Conservation (phyloP, 64 coral and sea anemone genomes). For the Dendrophyllia cribrosa region DNA sequence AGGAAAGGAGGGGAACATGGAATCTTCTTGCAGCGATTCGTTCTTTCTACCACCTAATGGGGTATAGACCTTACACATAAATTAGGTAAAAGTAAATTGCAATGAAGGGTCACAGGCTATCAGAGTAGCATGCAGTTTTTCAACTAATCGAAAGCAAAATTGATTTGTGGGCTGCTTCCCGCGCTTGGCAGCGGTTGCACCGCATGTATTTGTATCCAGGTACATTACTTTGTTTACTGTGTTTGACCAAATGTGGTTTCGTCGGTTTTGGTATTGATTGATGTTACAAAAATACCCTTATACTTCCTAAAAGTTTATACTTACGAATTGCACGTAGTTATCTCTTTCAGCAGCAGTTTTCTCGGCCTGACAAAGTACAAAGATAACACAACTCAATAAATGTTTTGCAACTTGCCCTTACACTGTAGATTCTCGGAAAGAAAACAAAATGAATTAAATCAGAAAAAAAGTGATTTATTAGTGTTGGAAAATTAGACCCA, state of each 20-base stretch:
- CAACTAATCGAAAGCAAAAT: background rate
- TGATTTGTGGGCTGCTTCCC: background rate
- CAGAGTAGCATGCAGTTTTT: too few relatives aligned
- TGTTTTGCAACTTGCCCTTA: too few relatives aligned
- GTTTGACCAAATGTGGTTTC: too few relatives aligned
- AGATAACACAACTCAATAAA: background rate
- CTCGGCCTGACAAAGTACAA: conserved; percentile 72
- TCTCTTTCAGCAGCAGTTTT: conserved; percentile 95
- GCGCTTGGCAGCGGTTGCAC: background rate
- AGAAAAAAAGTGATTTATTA: background rate
- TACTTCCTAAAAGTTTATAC: background rate
- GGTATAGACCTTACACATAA: background rate
- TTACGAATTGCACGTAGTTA: conserved; percentile 88
- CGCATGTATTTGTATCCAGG: too few relatives aligned
- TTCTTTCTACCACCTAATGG: too few relatives aligned
- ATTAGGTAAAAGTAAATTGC: too few relatives aligned
- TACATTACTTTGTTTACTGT: too few relatives aligned
- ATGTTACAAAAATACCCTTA: too few relatives aligned
- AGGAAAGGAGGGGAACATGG: background rate
- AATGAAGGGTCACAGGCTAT: too few relatives aligned
- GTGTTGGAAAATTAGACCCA: background rate
- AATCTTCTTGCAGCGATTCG: too few relatives aligned
- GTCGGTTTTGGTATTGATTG: too few relatives aligned
- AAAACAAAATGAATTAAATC: background rate
- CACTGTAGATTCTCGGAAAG: too few relatives aligned